Evolutionary conservation across 2,888 invertebrate species (phyloP).

Genomic region (Raillietiella orientalis): DNA sequence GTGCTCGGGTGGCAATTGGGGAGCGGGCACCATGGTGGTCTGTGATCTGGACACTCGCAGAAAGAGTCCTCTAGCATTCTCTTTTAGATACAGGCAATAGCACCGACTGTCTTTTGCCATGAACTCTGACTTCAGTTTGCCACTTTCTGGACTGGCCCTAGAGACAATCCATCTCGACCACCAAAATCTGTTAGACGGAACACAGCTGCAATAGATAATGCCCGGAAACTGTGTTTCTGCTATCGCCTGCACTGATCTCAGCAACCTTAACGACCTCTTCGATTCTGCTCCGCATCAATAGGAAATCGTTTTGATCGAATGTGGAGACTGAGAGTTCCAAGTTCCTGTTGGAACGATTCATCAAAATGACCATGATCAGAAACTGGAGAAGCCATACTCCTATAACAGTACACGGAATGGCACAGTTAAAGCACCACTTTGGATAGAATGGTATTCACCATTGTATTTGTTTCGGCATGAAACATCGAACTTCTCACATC

Average conservation of each 20-base stretch:
- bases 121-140: constrained; percentile 91
- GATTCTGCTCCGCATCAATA: constrained; percentile 96
- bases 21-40: constrained; percentile 63
- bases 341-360: no score
- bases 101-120: constrained; percentile 96
- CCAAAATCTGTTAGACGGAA: constrained; percentile 85
- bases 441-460: no score
- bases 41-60: constrained; percentile 86
- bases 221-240: constrained; percentile 78
- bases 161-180: constrained; percentile 79
- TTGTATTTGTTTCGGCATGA: no score
- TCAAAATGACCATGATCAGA: no score
- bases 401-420: no score
- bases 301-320: constrained; percentile 98
- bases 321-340: constrained; percentile 92
- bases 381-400: no score
- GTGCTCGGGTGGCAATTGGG: constrained; percentile 82
- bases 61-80: constrained; percentile 88
- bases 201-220: constrained; percentile 85
- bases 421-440: no score
- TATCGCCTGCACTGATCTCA: constrained; percentile 88
- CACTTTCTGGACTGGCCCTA: constrained; percentile 85
- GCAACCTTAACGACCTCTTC: constrained; percentile 95
- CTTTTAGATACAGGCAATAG: constrained; percentile 95
- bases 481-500: no score